Base-by-base conservation (phyloP, 2,797 vertebrate genomes). In the Mus spretus region DNA sequence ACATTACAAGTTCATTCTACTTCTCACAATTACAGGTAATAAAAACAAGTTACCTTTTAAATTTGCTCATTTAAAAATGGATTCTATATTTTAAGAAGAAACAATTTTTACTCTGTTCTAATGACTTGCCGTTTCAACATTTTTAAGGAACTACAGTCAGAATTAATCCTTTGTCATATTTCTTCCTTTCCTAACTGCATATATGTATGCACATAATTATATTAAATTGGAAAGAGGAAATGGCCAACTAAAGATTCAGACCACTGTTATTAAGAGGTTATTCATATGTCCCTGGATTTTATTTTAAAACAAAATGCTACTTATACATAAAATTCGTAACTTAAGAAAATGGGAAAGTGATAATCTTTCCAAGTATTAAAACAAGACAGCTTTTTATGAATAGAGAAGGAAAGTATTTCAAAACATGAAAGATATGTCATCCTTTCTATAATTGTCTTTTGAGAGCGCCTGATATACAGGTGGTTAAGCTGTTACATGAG, bases 331-430 rank as follows among this genome's bases (percentile, higher is more conserved):
- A 72, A 14, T 79, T 95, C 67, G 85, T 91, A 31, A 89, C 82
- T 24, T 94, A 83, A 88, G 50, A 83, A 96, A 97, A 26, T 57
- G 94, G 79, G 78, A 92, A 97, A 94, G 57, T 90, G 44, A 31
- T 93, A 40, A 91, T 96, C 70, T 95, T 96, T 95, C 24, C 55
- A 92, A 95, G 55, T 87, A 89, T 97, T 92, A 95, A 96, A 90
- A 92, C 74, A 92, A 94, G 93, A 85, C 17, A 44, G 77, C n/a
- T 74, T 90, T 96, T 67, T 90, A 20, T 83, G 37, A 96, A 94
- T 94, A 80, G 72, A 93, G 81, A 80, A 93, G 57, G 44, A 91
- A 94, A 90, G 81, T 90, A 92, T 78, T 94, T 97, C 57, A 96
- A 91, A 91, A 95, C 37, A 82, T 83, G 83, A 96, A 95, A 90